Conservation (phyloP, 2,797 vertebrate species). For the Sternarchorhynchus goeldii region DNA sequence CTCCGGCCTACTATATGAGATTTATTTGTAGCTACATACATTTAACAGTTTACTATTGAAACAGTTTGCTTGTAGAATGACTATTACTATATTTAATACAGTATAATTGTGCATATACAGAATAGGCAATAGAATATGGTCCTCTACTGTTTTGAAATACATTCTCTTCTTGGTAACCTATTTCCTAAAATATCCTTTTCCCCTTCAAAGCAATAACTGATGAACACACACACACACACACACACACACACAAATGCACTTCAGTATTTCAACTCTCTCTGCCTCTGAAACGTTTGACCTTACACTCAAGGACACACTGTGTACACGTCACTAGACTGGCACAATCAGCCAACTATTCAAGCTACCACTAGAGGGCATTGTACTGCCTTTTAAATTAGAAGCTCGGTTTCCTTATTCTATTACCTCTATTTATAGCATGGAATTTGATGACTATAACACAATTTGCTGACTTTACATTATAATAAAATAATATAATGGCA, state of each 20-base stretch:
- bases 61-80: too few relatives aligned
- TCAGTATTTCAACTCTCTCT: slow-evolving; percentile 50
- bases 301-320: slow-evolving; percentile 73
- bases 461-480: slow-evolving; percentile 40
- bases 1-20: too few relatives aligned
- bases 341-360: slow-evolving; percentile 45
- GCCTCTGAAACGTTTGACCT: slow-evolving; percentile 70
- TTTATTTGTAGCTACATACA: too few relatives aligned
- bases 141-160: neutral
- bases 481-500: slow-evolving; percentile 27
- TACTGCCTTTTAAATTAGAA: slow-evolving; percentile 22
- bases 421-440: slow-evolving; percentile 41
- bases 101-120: too few relatives aligned
- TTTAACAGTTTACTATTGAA: too few relatives aligned
- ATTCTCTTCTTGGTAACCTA: neutral
- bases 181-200: neutral
- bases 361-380: slow-evolving; percentile 66
- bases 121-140: too few relatives aligned
- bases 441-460: slow-evolving; percentile 38
- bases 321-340: slow-evolving; percentile 68
- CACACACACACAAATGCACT: neutral
- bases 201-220: neutral
- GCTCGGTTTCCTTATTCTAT: slow-evolving; percentile 26
- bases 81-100: too few relatives aligned
- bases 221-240: neutral